These are phyloP conservation scores for Cataglyphis albicans DNA, from an alignment of 2,888 invertebrate genomes.

Conservation along the genomic window DNA sequence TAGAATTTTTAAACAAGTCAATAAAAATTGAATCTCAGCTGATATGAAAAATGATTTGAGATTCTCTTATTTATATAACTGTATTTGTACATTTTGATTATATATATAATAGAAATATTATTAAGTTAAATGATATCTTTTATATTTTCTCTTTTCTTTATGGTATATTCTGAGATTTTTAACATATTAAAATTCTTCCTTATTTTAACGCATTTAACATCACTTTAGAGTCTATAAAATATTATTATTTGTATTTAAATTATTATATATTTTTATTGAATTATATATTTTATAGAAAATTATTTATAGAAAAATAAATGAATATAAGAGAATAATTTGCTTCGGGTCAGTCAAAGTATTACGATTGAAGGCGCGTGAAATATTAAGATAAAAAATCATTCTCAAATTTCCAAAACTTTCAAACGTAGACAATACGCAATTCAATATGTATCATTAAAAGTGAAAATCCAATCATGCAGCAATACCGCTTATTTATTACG, in stretches of 20 bases:
- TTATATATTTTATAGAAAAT: neutral
- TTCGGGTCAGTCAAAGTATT: neutral
- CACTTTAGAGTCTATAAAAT: neutral
- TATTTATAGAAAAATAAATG: neutral
- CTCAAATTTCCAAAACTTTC: neutral
- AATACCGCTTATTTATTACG: too few species aligned
- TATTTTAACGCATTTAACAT: neutral
- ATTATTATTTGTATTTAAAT: neutral
- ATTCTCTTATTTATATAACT: neutral
- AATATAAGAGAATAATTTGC: neutral
- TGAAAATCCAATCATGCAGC: neutral
- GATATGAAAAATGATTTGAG: neutral
- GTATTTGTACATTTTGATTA: neutral
- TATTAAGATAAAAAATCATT: neutral
- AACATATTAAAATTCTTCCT: neutral
- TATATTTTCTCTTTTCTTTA: neutral
- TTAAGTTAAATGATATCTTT: neutral
- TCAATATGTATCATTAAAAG: neutral
- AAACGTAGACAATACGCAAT: neutral
- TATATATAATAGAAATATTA: neutral
- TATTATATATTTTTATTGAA: neutral
- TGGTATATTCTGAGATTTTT: neutral
- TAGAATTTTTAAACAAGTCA: neutral
- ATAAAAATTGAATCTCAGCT: too few species aligned
- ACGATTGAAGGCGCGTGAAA: neutral